A percentile compares a stretch with the other conserved stretches of the same genome.
phyloP scores from a whole-genome alignment of 2,113 vertebrate genomes.

The Ailuropoda melanoleuca region DNA sequence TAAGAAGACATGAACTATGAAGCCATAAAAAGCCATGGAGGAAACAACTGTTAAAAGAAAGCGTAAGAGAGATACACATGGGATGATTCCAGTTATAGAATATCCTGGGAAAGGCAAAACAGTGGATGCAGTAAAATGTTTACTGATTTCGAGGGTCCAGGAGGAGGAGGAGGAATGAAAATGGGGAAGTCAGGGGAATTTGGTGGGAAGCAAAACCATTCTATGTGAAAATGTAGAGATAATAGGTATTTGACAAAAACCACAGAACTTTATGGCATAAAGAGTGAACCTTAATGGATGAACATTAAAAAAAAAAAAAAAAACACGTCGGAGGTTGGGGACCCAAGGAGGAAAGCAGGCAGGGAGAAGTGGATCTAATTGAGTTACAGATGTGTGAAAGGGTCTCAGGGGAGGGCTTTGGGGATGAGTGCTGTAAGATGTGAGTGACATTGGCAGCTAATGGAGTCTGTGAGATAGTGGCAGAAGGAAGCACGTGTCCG shows the following conservation, averaged over 20 bases:
- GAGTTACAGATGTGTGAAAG: neutral
- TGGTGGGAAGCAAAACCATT: no score
- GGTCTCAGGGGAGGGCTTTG: neutral
- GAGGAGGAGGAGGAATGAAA: no score
- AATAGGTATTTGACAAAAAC: neutral
- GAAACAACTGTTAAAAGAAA: neutral
- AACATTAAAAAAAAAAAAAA: neutral
- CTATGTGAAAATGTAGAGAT: no score
- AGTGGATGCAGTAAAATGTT: neutral
- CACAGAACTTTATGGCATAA: neutral
- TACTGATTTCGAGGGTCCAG: neutral
- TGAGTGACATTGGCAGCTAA: neutral
- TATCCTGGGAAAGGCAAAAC: no score
- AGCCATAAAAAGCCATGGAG: neutral
- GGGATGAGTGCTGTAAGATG: neutral
- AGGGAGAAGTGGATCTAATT: neutral
- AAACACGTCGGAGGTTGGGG: neutral
- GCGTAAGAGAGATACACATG: neutral
- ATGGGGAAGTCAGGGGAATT: no score
- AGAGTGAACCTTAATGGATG: neutral
- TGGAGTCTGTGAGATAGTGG: neutral
- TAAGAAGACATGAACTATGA: neutral
- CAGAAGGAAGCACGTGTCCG: fast-evolving
- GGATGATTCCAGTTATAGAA: neutral
- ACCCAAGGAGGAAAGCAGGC: no score